These are phyloP conservation scores for Stenchaetothrips biformis DNA, from an alignment of 2,888 invertebrate genomes.

Conservation along the genomic window DNA sequence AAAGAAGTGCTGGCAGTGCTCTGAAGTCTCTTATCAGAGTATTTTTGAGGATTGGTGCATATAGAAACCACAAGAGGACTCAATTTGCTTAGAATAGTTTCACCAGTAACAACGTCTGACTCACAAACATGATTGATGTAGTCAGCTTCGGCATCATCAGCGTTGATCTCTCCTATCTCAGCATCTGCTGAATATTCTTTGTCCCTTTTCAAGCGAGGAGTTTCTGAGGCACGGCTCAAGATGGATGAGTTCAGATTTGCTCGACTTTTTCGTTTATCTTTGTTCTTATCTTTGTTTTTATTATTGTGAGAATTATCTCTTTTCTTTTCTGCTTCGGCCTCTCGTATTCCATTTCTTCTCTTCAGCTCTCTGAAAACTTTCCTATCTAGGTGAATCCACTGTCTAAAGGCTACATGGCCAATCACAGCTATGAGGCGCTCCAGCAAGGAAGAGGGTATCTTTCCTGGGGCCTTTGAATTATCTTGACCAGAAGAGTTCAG, in stretches of 20 bases:
- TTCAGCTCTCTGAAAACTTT: conserved; percentile 78
- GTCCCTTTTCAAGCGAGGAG: conserved; percentile 49
- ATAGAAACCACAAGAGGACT: conserved; percentile 52
- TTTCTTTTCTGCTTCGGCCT: conserved; percentile 29
- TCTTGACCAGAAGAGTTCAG: neutral
- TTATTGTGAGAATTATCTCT: conserved; percentile 29
- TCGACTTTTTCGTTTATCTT: neutral
- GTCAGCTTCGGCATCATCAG: conserved; percentile 84
- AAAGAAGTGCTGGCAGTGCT: conserved; percentile 54
- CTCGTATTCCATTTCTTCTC: conserved; percentile 51
- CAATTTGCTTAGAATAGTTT: conserved; percentile 32
- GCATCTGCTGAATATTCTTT: conserved; percentile 76
- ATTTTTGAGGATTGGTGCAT: conserved; percentile 64
- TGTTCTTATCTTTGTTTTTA: conserved; percentile 30
- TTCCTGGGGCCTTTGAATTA: conserved; percentile 27
- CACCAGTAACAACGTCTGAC: neutral
- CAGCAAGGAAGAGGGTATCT: conserved; percentile 36
- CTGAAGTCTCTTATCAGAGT: conserved; percentile 55
- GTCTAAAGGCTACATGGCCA: conserved; percentile 47
- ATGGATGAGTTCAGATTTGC: neutral
- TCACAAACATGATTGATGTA: conserved; percentile 52
- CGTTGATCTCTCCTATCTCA: conserved; percentile 47
- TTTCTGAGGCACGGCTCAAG: neutral
- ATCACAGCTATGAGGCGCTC: conserved; percentile 33
- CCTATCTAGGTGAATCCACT: conserved; percentile 77